phyloP scores from a whole-genome alignment of 1,140 invertebrate species.

The Sycophila sp. region DNA sequence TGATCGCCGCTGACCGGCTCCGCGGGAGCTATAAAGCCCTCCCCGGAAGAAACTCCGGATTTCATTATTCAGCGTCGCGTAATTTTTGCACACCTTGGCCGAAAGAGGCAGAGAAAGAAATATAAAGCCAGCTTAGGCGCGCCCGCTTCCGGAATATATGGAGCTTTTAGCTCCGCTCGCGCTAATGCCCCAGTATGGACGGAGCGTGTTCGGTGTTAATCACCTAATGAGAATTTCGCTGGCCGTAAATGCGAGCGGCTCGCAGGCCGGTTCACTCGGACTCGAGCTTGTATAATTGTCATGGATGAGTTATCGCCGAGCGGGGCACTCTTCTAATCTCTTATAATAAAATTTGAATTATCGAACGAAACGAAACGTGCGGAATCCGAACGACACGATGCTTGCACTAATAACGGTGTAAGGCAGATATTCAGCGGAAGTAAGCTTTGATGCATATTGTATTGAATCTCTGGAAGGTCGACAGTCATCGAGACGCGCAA shows the following conservation, averaged over 20 bases:
- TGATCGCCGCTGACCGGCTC: no score
- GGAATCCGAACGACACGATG: no score
- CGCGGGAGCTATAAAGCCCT: no score
- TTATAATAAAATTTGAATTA: no score
- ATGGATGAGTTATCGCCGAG: slow-evolving; percentile 12
- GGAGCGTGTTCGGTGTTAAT: background rate
- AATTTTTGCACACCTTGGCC: background rate
- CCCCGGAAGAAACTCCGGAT: background rate
- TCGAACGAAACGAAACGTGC: no score
- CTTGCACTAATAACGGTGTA: no score
- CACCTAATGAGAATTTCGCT: slow-evolving; percentile 22
- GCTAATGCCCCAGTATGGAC: slow-evolving; percentile 1
- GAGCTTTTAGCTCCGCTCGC: slow-evolving; percentile 23
- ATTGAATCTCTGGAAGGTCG: background rate
- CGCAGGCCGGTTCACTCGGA: background rate
- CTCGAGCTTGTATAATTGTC: background rate
- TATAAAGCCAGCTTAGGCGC: slow-evolving; percentile 10
- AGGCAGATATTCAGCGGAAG: background rate
- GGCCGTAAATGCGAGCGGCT: background rate
- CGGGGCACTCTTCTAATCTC: background rate
- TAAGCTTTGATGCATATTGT: background rate
- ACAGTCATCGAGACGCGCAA: slow-evolving; percentile 8
- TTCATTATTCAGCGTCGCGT: background rate
- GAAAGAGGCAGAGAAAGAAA: background rate
- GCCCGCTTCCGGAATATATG: background rate